Evolutionary conservation across 2,113 vertebrate genomes (phyloP).

Genomic region (Octodon degus): DNA sequence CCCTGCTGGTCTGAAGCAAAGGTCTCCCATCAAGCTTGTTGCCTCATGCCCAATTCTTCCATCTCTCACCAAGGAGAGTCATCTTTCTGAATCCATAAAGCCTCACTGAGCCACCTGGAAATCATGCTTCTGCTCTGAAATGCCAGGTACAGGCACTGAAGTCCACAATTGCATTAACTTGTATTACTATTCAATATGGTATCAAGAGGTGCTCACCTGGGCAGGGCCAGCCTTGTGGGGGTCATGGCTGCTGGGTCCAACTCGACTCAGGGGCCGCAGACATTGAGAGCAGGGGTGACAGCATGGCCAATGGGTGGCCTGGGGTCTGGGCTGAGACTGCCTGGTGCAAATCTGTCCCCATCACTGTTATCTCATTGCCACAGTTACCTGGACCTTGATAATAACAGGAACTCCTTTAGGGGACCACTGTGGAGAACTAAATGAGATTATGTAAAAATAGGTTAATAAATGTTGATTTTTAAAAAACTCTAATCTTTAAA

Average conservation of each 20-base stretch:
- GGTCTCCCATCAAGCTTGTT: neutral
- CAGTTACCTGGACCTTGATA: neutral
- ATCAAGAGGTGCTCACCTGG: neutral
- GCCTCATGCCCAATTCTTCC: slow-evolving; percentile 16
- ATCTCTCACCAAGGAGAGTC: neutral
- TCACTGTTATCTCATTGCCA: neutral
- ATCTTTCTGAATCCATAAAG: slow-evolving; percentile 35
- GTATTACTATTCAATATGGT: neutral
- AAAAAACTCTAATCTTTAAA: neutral
- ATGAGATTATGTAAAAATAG: neutral
- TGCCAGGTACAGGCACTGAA: neutral
- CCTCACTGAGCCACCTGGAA: slow-evolving; percentile 28
- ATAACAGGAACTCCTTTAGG: neutral
- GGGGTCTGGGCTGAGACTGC: neutral
- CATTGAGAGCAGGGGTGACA: neutral
- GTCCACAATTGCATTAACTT: neutral
- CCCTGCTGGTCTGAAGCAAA: neutral
- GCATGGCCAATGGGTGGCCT: neutral
- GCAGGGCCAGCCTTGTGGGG: neutral
- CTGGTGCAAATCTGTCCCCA: neutral
- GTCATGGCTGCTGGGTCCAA: neutral
- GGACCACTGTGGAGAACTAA: neutral
- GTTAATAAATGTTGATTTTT: neutral
- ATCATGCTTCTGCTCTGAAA: slow-evolving; percentile 34
- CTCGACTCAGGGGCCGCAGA: neutral